These are phyloP conservation scores for Pedionomus torquatus DNA, from an alignment of 2,113 vertebrate genomes.

Conservation along the genomic window DNA sequence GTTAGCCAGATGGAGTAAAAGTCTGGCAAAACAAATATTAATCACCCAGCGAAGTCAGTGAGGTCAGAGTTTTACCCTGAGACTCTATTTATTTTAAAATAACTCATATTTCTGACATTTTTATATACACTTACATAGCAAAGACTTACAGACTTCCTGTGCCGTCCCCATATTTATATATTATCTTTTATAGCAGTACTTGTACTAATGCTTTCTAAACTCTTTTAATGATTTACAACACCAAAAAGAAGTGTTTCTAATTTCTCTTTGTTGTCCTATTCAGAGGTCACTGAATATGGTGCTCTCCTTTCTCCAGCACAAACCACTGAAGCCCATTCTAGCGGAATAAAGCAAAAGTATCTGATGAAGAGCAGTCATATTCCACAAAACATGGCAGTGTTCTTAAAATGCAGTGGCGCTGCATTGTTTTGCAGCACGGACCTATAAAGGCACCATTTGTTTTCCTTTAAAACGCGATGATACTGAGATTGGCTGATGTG, in stretches of 20 bases:
- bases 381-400: not conserved
- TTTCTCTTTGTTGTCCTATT: not conserved
- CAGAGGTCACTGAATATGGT: not conserved
- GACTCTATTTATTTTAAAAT: not conserved
- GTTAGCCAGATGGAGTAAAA: not conserved
- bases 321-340: not conserved
- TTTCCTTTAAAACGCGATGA: not conserved
- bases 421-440: not conserved
- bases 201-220: not conserved
- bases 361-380: not conserved
- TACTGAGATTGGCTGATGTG: not conserved
- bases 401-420: not conserved
- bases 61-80: not conserved
- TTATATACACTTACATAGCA: not conserved
- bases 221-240: not conserved
- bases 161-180: not conserved
- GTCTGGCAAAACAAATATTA: not conserved
- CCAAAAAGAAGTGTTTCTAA: not conserved
- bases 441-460: not conserved
- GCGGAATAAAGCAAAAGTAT: not conserved
- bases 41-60: not conserved
- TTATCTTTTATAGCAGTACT: not conserved
- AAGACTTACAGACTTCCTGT: not conserved
- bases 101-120: constrained; percentile 7
- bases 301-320: not conserved